A percentile compares a stretch with the other conserved stretches of the same genome.
Conservation (phyloP, 2,888 invertebrate species). For the Tetrapedia diversipes region DNA sequence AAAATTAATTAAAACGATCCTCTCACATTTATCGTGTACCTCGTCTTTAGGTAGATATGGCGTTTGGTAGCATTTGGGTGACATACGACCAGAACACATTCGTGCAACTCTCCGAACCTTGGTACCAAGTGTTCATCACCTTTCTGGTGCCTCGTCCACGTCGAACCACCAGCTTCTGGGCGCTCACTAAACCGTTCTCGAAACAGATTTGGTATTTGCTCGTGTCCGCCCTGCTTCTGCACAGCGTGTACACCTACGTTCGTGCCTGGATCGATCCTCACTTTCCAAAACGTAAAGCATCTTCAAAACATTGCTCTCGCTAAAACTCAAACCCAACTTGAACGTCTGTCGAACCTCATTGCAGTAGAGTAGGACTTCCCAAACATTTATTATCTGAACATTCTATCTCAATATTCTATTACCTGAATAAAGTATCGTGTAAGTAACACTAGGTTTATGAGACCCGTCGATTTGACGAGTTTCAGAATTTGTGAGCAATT, state of each 20-base stretch:
- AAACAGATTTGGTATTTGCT: conserved; percentile 71
- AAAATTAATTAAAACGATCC: not conserved
- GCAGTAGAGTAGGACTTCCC: too few species aligned
- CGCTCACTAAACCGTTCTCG: conserved; percentile 74
- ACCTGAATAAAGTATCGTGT: too few species aligned
- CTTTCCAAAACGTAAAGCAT: conserved; percentile 69
- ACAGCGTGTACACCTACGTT: conserved; percentile 66
- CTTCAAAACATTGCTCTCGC: not conserved
- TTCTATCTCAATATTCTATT: too few species aligned
- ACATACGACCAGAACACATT: conserved; percentile 66
- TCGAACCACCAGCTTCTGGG: conserved; percentile 75
- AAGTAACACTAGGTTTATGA: too few species aligned
- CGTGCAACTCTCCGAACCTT: conserved; percentile 72
- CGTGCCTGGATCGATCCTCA: conserved; percentile 71
- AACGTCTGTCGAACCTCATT: too few species aligned
- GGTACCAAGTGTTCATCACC: conserved; percentile 71
- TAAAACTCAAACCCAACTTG: not conserved
- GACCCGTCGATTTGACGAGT: too few species aligned
- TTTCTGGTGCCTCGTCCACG: conserved; percentile 79
- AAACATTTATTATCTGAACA: too few species aligned
- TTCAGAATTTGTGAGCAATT: too few species aligned
- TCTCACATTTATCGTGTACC: not conserved
- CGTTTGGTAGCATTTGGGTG: conserved; percentile 76
- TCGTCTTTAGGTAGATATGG: conserved; percentile 71
- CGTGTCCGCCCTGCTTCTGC: conserved; percentile 54